These are phyloP conservation scores for Oenanthe melanoleuca DNA, from an alignment of 2,113 vertebrate genomes.

Conservation along the genomic window DNA sequence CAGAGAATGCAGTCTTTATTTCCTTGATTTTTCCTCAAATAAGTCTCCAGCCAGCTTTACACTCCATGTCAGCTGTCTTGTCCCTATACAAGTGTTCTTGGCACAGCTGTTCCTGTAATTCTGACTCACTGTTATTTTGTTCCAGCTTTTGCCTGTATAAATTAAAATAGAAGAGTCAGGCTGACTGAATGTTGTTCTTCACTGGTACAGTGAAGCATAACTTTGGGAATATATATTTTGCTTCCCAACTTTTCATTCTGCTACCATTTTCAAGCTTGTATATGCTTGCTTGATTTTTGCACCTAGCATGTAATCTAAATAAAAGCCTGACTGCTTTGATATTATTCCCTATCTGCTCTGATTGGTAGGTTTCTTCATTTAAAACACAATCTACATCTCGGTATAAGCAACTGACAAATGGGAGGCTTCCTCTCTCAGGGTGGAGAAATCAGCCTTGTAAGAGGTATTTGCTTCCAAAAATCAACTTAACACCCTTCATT, in stretches of 20 bases:
- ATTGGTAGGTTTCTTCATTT: background rate
- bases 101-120: constrained; percentile 12
- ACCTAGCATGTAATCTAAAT: background rate
- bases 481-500: rapidly evolving
- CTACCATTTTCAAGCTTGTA: background rate
- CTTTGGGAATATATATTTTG: background rate
- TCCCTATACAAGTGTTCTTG: constrained; percentile 8
- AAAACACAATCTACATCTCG: background rate
- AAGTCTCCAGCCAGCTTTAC: constrained; percentile 1
- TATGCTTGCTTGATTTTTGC: background rate
- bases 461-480: background rate
- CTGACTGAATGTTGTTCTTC: background rate
- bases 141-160: constrained; percentile 41
- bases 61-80: constrained; percentile 18
- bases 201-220: background rate
- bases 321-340: background rate
- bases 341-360: background rate
- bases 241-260: background rate
- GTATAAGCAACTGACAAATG: background rate
- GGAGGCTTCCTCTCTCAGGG: background rate
- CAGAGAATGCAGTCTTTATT: background rate
- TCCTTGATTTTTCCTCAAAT: background rate
- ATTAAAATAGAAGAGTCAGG: background rate
- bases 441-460: background rate
- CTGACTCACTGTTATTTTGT: constrained; percentile 50